These are phyloP conservation scores for Actinostola sp. DNA, from an alignment of 92 coral and sea anemone genomes.

Conservation along the genomic window DNA sequence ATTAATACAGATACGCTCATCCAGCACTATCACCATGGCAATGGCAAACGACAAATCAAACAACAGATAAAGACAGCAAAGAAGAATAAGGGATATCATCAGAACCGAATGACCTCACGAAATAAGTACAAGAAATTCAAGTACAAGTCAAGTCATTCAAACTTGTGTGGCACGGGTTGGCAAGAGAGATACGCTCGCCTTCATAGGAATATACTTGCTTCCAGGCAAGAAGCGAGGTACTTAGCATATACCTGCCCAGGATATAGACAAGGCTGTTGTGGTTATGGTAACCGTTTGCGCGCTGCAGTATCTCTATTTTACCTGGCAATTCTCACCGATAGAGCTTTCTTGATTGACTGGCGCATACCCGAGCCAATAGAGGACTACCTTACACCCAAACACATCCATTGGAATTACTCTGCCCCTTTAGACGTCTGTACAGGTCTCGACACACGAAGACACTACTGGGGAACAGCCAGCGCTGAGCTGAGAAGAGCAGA, in stretches of 20 bases:
- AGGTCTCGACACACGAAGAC: slow-evolving; percentile 70
- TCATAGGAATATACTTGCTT: slow-evolving; percentile 57
- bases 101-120: neutral
- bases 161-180: slow-evolving; percentile 78
- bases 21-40: too few relatives aligned
- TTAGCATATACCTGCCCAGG: slow-evolving; percentile 80
- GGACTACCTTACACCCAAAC: slow-evolving; percentile 63
- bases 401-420: slow-evolving; percentile 86
- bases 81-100: neutral
- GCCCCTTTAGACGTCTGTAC: slow-evolving; percentile 59
- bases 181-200: slow-evolving; percentile 68
- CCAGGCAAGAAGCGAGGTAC: slow-evolving; percentile 41
- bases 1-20: too few relatives aligned
- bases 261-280: slow-evolving; percentile 78
- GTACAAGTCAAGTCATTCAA: slow-evolving; percentile 2
- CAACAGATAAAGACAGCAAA: neutral
- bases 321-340: slow-evolving; percentile 76
- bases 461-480: slow-evolving; percentile 84
- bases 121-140: neutral
- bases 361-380: slow-evolving; percentile 84
- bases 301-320: slow-evolving; percentile 77
- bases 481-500: slow-evolving; percentile 64
- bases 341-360: slow-evolving; percentile 90
- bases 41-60: neutral
- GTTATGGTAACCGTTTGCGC: slow-evolving; percentile 89